Evolutionary conservation across 2,797 vertebrate species (phyloP).

Genomic region (Syncerus caffer): DNA sequence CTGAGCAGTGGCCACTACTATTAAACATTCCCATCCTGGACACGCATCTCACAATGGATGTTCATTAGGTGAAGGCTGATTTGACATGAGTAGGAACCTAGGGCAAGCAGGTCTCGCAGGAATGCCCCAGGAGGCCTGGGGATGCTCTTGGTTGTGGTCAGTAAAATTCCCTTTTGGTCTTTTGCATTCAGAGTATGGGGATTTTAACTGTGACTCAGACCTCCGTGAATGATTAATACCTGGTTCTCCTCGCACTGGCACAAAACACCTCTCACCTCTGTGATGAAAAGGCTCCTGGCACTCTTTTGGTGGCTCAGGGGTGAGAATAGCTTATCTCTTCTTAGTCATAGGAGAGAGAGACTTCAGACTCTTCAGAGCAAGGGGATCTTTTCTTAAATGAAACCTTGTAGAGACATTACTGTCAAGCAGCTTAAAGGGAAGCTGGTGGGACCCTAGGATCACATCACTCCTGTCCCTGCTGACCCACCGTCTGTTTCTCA

Average conservation of each 20-base stretch:
- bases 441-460: background rate
- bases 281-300: background rate
- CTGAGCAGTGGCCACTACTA: background rate
- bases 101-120: background rate
- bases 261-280: background rate
- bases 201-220: conserved; percentile 71
- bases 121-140: conserved; percentile 39
- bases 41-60: background rate
- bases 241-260: background rate
- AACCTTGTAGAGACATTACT: background rate
- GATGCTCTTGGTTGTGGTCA: conserved; percentile 47
- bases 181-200: conserved; percentile 39
- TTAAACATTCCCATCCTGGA: background rate
- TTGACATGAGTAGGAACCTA: background rate
- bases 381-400: background rate
- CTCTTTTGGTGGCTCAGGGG: background rate
- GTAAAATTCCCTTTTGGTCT: conserved; percentile 63
- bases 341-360: background rate
- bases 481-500: background rate
- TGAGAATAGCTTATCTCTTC: background rate
- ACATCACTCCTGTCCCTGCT: background rate
- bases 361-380: background rate
- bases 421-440: background rate
- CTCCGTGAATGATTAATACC: conserved; percentile 25
- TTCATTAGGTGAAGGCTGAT: background rate